Base-by-base conservation (phyloP, 2,888 invertebrate species). In the Hirtodrosophila cameraria region DNA sequence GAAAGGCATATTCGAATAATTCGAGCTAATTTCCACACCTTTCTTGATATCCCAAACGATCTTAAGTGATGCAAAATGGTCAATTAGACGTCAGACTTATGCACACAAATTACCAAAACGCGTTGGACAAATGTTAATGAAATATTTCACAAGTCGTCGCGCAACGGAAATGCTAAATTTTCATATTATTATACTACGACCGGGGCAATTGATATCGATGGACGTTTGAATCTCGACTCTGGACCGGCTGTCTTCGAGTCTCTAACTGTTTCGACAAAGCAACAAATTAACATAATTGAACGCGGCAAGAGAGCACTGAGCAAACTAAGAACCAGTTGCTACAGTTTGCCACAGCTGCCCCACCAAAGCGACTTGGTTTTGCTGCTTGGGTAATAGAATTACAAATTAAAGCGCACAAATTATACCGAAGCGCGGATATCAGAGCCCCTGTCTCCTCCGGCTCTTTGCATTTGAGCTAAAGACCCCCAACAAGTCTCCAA, bases 321-420 rank as follows among this genome's bases (percentile, higher is more conserved):
- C 62, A 75, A 57, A 59, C 16, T 63, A 73, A 68, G 77, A 74
- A 63, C 64, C 71, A 68, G 69, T 68, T 73, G 77, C 46, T 13
- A 59, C 58, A 74, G 70, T n/a, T 66, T 30, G 59, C 45, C 35
- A 25, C 52, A 68, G 76, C 66, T 78, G 72, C 59, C 36, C 59
- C 61, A 53, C 45, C 75, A 55, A 57, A 45, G 53, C 52, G 63
- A 31, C 48, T 41, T 70, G 55, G 31, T 52, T 75, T 20, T 38
- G 39, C 45, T 72, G 86, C 68, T 63, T 61, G 82, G 84, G 81
- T 86, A 82, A 82, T 82, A 82, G 82, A 82, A 82, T 82, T 82
- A 82, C 82, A 82, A 86, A 86, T 82, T 86, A 82, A 82, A 82
- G 84, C 86, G 82, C 86, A 82, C 82, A 82, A 83, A 82, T 86